Evolutionary conservation across 2,888 invertebrate genomes (phyloP), one percentile per base, ranked within the genome.

Genomic region (Furcula furcula): DNA sequence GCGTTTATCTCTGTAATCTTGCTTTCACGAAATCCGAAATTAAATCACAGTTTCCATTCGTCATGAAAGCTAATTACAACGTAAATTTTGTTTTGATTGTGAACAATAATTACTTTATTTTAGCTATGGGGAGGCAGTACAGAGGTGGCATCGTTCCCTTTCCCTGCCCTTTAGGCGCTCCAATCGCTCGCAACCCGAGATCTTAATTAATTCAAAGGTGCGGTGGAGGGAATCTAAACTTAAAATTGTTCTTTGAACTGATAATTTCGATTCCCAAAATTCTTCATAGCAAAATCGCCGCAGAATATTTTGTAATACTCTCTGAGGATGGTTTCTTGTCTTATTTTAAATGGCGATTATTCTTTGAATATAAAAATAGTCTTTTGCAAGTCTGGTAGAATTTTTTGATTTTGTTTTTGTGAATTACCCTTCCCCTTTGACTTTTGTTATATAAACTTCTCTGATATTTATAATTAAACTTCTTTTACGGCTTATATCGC

Each of bases 171-270:
- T 18, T n/a, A n/a, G n/a, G n/a, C 36, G 18, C 25, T 21, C 10
- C 20, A 34, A 33, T 34, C 29, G 29, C 19, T 29, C 31, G 18
- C 33, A 34, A 28, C 11, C 18, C 31, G 21, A 33, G 22, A 29
- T 32, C 40, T 51, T 55, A 61, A 59, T 63, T 55, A 56, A 56
- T 57, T 46, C 46, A 34, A 28, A 48, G 32, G 30, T 36, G 39
- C 39, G 39, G 40, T 40, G 42, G 40, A 38, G 11, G 13, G 10
- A 12, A 21, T 4, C 13, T 27, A 51, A 55, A 46, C 51, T 49
- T 50, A 34, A 58, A 56, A 51, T 59, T 38, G 54, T 57, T 56
- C 51, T 52, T 52, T 50, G 46, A 55, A 53, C 40, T 32, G 7
- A 4, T 16, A 39, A 52, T 41, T 56, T 64, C 40, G 47, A 54